Evolutionary conservation across 2,113 vertebrate genomes (phyloP).

Genomic region (Orycteropus afer): DNA sequence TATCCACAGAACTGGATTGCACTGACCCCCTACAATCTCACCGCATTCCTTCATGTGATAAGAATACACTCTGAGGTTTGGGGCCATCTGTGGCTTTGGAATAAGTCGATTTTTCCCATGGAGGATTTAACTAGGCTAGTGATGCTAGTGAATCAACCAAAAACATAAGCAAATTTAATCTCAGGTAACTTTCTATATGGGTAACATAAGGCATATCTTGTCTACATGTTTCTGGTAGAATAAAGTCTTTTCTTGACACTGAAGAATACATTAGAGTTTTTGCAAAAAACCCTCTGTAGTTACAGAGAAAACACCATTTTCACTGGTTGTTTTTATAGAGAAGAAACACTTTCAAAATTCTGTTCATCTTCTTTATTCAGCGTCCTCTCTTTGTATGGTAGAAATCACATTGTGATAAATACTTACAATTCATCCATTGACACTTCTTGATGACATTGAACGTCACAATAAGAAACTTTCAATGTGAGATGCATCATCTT

Average conservation of each 20-base stretch:
- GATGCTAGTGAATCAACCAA: background rate
- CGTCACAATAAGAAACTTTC: slow-evolving; percentile 47
- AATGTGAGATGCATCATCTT: slow-evolving; percentile 23
- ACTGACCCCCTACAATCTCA: background rate
- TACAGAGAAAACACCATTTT: slow-evolving; percentile 14
- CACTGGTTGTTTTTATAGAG: background rate
- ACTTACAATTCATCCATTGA: slow-evolving; percentile 32
- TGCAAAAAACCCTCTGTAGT: background rate
- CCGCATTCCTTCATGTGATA: background rate
- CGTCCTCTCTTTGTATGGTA: background rate
- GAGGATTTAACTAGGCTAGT: background rate
- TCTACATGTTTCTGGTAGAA: background rate
- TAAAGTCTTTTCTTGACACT: background rate
- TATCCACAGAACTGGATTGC: background rate
- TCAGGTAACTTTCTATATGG: background rate
- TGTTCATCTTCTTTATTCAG: slow-evolving; percentile 21
- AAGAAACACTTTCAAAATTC: slow-evolving; percentile 8
- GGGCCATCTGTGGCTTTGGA: background rate
- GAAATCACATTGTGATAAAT: background rate
- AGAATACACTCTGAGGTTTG: background rate
- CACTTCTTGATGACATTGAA: slow-evolving; percentile 39
- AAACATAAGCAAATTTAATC: background rate
- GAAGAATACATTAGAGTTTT: background rate
- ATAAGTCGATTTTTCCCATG: background rate
- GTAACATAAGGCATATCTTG: background rate